A percentile compares a stretch with the other conserved stretches of the same genome.
These are phyloP conservation scores for Temnothorax longispinosus DNA, from an alignment of 1,140 invertebrate species.

Conservation along the genomic window DNA sequence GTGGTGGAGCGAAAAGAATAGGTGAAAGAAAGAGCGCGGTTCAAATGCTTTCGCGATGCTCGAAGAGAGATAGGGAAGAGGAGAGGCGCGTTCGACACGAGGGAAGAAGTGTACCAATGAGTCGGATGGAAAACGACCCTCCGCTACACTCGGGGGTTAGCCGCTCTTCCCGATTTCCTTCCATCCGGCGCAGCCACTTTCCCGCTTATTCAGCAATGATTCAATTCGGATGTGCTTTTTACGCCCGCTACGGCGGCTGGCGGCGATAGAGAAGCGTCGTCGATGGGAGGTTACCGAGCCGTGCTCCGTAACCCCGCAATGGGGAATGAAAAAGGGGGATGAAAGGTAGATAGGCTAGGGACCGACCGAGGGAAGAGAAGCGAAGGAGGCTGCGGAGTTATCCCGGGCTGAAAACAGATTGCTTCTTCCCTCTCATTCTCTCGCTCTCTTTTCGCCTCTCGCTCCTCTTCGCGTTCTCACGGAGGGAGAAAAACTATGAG, in stretches of 20 bases:
- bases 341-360: slow-evolving; percentile 31
- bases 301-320: slow-evolving; percentile 73
- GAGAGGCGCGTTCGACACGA: slow-evolving; percentile 63
- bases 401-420: slow-evolving; percentile 83
- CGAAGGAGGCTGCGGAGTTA: slow-evolving; percentile 74
- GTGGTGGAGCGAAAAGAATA: background rate
- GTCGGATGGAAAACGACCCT: slow-evolving; percentile 73
- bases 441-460: slow-evolving; percentile 60
- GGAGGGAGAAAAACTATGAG: slow-evolving; percentile 68
- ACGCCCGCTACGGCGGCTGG: slow-evolving; percentile 78
- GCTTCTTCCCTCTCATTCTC: slow-evolving; percentile 64
- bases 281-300: slow-evolving; percentile 81
- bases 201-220: slow-evolving; percentile 86
- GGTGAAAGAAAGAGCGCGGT: slow-evolving; percentile 20
- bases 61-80: slow-evolving; percentile 19
- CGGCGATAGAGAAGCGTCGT: slow-evolving; percentile 46
- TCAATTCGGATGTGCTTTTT: slow-evolving; percentile 86
- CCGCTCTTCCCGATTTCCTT: slow-evolving; percentile 68
- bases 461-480: slow-evolving; percentile 43
- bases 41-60: background rate
- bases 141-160: slow-evolving; percentile 61
- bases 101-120: slow-evolving; percentile 72
- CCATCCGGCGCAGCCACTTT: slow-evolving; percentile 80
- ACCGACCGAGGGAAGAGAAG: slow-evolving; percentile 4
- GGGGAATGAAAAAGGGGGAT: slow-evolving; percentile 67